phyloP scores from a whole-genome alignment of 1,140 invertebrate species.

The Scaptomyza pallida region DNA sequence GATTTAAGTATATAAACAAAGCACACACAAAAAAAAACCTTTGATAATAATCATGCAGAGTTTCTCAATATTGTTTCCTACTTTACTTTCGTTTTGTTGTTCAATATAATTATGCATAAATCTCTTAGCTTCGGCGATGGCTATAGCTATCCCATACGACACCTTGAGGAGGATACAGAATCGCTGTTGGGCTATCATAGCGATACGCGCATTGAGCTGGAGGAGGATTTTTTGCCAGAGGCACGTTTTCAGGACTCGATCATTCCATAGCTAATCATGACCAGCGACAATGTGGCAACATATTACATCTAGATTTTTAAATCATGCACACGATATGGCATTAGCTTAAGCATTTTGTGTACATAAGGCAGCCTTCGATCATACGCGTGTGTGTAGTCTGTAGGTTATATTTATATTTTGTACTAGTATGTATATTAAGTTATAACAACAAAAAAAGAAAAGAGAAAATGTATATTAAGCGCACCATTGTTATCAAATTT shows the following conservation, averaged over 20 bases:
- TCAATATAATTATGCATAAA: slow-evolving; percentile 19
- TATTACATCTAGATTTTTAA: slow-evolving; percentile 72
- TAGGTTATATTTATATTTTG: slow-evolving; percentile 30
- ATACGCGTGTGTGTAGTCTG: slow-evolving; percentile 13
- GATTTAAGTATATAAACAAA: slow-evolving; percentile 18
- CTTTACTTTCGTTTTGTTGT: slow-evolving; percentile 64
- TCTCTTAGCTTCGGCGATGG: slow-evolving; percentile 92
- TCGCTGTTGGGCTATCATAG: slow-evolving; percentile 87
- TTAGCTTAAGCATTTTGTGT: slow-evolving; percentile 16
- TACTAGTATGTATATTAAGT: slow-evolving; percentile 37
- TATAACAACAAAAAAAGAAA: no score
- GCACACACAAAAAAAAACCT: slow-evolving; percentile 6
- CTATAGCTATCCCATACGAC: slow-evolving; percentile 92
- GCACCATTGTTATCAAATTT: slow-evolving; percentile 45
- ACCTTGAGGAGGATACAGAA: slow-evolving; percentile 92
- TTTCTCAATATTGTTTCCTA: neutral
- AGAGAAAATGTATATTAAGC: slow-evolving; percentile 15
- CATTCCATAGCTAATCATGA: slow-evolving; percentile 82
- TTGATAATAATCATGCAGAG: slow-evolving; percentile 1
- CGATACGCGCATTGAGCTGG: slow-evolving; percentile 85
- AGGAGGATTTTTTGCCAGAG: slow-evolving; percentile 76
- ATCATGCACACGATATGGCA: no score
- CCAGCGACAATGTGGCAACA: slow-evolving; percentile 77
- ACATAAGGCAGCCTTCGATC: slow-evolving; percentile 15
- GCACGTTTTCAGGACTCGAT: slow-evolving; percentile 71